Percentiles rank a stretch among this genome's conserved stretches.
phyloP scores from a whole-genome alignment of 2,888 invertebrate genomes.

The Atethmia centrago region DNA sequence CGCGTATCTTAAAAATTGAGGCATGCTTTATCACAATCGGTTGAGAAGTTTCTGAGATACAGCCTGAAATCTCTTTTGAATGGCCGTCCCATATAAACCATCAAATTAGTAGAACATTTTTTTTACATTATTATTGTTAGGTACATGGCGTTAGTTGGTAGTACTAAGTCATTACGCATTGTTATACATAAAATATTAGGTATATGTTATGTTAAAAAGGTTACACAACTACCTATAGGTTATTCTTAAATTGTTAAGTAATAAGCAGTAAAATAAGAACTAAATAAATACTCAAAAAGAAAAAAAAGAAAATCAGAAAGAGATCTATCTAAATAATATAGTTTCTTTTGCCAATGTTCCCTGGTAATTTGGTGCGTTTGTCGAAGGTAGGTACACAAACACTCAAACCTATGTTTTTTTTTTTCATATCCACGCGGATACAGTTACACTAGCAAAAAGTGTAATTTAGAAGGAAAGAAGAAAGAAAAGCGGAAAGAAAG shows the following conservation, averaged over 20 bases:
- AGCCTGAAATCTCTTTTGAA: background rate
- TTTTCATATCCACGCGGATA: background rate
- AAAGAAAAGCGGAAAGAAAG: background rate
- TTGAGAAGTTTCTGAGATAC: background rate
- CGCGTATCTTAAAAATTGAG: background rate
- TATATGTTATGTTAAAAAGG: background rate
- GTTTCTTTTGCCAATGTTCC: background rate
- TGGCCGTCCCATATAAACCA: background rate
- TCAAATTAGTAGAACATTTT: background rate
- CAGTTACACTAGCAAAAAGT: background rate
- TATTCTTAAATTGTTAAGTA: background rate
- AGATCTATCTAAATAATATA: background rate
- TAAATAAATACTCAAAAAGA: background rate
- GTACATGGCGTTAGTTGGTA: background rate
- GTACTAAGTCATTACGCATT: no score
- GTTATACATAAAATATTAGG: no score
- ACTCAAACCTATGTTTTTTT: background rate
- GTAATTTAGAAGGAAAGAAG: background rate
- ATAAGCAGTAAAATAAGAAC: constrained; percentile 9
- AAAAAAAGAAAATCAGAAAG: background rate
- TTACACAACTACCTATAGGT: background rate
- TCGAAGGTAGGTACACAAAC: no score
- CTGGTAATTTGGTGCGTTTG: background rate
- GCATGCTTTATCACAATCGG: background rate
- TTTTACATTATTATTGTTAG: background rate